A percentile compares a stretch with the other conserved stretches of the same genome.
Evolutionary conservation across 1,140 invertebrate species (phyloP).

Genomic region (Pachypeltis micranthus): DNA sequence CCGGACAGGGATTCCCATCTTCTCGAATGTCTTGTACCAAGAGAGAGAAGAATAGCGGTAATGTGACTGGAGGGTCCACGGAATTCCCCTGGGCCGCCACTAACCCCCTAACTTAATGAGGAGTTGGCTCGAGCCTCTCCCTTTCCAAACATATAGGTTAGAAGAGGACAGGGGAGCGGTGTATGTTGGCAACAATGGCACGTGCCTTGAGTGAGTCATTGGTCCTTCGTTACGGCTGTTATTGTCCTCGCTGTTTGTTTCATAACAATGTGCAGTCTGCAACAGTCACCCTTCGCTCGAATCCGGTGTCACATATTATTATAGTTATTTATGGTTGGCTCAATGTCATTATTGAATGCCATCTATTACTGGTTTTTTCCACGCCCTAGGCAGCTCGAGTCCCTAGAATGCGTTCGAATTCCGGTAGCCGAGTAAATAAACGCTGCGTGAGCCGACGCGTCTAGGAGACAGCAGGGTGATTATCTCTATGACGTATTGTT

Average conservation of each 20-base stretch:
- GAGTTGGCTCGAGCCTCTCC: background rate
- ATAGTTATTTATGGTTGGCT: constrained; percentile 3
- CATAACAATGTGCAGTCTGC: constrained; percentile 6
- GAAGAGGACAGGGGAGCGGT: background rate
- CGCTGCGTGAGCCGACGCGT: background rate
- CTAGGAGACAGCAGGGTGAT: background rate
- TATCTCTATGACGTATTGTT: constrained; percentile 1
- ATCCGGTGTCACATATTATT: background rate
- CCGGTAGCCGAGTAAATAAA: background rate
- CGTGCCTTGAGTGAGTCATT: constrained; percentile 8
- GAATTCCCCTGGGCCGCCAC: background rate
- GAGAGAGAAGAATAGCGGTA: background rate
- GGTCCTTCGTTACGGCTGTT: constrained; percentile 5
- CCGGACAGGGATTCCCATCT: no score
- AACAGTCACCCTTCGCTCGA: background rate
- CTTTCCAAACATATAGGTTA: background rate
- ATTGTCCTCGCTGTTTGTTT: constrained; percentile 2
- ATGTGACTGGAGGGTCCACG: background rate
- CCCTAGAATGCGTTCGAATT: background rate
- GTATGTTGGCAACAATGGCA: constrained; percentile 7
- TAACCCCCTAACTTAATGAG: background rate
- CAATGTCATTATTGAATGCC: constrained; percentile 2
- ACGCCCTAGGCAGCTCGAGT: background rate
- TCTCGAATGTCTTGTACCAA: background rate
- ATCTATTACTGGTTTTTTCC: constrained; percentile 1